A percentile compares a stretch with the other conserved stretches of the same genome.
phyloP scores from a whole-genome alignment of 2,797 vertebrate genomes.

The Phalanger gymnotis region DNA sequence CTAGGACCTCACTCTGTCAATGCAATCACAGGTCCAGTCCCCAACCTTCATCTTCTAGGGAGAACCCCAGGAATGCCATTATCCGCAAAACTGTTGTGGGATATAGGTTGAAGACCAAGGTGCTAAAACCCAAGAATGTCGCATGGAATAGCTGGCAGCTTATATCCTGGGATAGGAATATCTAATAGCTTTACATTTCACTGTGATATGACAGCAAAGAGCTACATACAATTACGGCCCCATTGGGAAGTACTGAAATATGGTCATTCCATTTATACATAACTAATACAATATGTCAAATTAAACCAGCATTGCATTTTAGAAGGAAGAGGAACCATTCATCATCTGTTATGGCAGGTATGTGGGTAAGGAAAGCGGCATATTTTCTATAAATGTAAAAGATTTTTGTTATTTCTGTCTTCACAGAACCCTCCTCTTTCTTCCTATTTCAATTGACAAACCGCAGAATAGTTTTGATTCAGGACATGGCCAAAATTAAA shows the following conservation, averaged over 20 bases:
- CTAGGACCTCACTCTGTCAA: not conserved
- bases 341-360: not conserved
- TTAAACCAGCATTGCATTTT: not conserved
- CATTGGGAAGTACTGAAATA: not conserved
- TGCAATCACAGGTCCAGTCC: not conserved
- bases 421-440: not conserved
- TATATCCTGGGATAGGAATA: not conserved
- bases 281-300: not conserved
- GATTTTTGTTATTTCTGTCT: slow-evolving; percentile 20
- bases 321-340: not conserved
- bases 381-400: not conserved
- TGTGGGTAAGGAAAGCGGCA: not conserved
- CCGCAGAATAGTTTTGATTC: not conserved
- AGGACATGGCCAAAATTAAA: not conserved
- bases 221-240: not conserved
- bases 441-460: not conserved
- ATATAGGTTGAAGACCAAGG: not conserved
- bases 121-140: not conserved
- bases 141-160: not conserved
- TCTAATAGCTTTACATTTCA: not conserved
- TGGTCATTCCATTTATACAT: not conserved
- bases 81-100: not conserved
- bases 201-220: not conserved
- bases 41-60: not conserved
- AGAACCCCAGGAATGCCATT: not conserved